phyloP scores from a whole-genome alignment of 2,888 invertebrate genomes.

The Protodeltote pygarga region DNA sequence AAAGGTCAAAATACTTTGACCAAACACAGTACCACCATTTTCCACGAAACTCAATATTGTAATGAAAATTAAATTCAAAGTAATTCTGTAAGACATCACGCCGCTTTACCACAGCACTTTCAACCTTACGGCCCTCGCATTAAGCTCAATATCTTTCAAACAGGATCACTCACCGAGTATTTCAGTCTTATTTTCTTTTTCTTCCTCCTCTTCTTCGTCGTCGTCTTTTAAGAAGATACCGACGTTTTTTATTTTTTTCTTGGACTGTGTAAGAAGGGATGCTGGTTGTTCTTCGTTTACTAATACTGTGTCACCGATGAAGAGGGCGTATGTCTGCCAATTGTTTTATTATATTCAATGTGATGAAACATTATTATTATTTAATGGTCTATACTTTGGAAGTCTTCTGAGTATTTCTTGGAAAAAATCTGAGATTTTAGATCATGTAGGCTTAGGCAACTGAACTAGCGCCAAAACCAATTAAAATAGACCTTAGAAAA shows the following conservation, averaged over 20 bases:
- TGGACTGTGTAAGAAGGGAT: conserved; percentile 94
- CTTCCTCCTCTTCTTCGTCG: conserved; percentile 94
- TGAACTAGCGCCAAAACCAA: too few species aligned
- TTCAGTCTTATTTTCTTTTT: conserved; percentile 91
- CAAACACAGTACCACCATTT: too few species aligned
- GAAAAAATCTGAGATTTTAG: too few species aligned
- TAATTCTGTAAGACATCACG: too few species aligned
- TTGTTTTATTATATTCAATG: background rate
- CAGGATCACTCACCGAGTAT: conserved; percentile 87
- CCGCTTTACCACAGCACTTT: too few species aligned
- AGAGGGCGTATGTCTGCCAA: conserved; percentile 92
- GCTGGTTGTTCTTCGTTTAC: conserved; percentile 96
- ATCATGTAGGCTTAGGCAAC: too few species aligned
- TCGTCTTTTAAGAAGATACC: conserved; percentile 98
- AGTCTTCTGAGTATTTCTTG: too few species aligned
- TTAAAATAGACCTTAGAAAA: background rate
- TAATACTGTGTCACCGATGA: conserved; percentile 98
- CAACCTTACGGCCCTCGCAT: background rate
- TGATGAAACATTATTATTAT: background rate
- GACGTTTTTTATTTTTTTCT: conserved; percentile 98
- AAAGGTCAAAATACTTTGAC: background rate
- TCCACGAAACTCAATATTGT: too few species aligned
- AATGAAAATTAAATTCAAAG: too few species aligned
- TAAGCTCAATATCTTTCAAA: conserved; percentile 12
- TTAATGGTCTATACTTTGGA: too few species aligned